phyloP scores from a whole-genome alignment of 2,113 vertebrate genomes.

The Oostethus manadensis region DNA sequence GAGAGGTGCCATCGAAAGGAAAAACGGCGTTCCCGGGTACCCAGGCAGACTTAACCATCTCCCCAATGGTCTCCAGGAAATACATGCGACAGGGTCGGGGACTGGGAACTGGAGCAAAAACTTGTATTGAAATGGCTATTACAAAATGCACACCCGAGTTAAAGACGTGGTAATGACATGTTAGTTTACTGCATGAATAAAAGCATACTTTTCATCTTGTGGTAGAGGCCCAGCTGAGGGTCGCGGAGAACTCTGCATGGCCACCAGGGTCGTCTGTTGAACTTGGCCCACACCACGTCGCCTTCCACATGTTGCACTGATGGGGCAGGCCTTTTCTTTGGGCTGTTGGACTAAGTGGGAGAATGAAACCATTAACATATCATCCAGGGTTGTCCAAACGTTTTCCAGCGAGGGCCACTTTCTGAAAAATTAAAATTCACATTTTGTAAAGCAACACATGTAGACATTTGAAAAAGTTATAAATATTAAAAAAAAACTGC shows the following conservation, averaged over 20 bases:
- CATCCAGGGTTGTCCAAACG: neutral
- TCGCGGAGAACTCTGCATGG: conserved; percentile 85
- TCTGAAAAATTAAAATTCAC: no score
- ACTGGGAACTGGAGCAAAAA: conserved; percentile 68
- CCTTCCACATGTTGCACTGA: conserved; percentile 81
- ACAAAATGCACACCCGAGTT: neutral
- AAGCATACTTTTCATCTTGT: conserved; percentile 89
- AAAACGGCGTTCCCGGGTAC: conserved; percentile 83
- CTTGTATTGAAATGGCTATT: neutral
- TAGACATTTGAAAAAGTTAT: no score
- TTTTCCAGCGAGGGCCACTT: no score
- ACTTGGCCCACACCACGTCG: conserved; percentile 96
- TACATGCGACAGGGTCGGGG: conserved; percentile 86
- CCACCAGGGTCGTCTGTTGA: conserved; percentile 96
- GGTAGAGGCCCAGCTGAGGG: conserved; percentile 78
- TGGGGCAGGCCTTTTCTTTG: conserved; percentile 81
- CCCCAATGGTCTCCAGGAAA: conserved; percentile 86
- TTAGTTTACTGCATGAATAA: neutral
- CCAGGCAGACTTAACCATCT: conserved; percentile 85
- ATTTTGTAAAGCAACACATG: no score
- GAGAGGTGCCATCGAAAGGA: conserved; percentile 88
- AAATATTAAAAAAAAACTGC: no score
- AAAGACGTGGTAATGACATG: neutral
- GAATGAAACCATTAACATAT: conserved; percentile 23
- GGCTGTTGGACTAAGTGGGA: conserved; percentile 76